These are phyloP conservation scores for crab-eating macaque (Macaca fascicularis) DNA, from an alignment of 2,113 vertebrate species.

Conservation along the genomic window DNA sequence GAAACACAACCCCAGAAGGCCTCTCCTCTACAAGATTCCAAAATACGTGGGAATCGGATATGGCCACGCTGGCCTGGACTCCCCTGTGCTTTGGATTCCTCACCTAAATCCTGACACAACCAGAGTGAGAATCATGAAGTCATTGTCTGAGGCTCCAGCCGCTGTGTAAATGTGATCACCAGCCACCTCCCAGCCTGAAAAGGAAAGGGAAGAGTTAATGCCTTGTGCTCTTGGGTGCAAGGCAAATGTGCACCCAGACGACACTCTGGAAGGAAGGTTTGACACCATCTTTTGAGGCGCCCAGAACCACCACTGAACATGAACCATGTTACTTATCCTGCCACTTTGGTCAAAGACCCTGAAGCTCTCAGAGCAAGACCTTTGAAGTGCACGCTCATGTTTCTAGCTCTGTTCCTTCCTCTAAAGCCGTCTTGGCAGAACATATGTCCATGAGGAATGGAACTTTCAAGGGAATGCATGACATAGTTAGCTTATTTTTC, in stretches of 20 bases:
- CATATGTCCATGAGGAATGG: background rate
- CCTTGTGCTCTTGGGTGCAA: background rate
- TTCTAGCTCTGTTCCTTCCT: background rate
- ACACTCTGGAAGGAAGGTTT: background rate
- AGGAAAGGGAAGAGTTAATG: constrained; percentile 13
- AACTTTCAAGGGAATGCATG: background rate
- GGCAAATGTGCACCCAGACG: too few species aligned
- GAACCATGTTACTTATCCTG: background rate
- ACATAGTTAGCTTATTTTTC: background rate
- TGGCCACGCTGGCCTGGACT: background rate
- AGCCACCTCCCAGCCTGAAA: constrained; percentile 95
- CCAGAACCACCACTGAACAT: background rate
- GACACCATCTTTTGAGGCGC: background rate
- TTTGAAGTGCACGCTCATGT: background rate
- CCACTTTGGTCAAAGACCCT: background rate
- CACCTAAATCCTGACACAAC: constrained; percentile 94
- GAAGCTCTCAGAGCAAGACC: background rate
- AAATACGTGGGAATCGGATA: background rate
- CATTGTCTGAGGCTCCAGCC: constrained; percentile 90
- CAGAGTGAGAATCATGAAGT: constrained; percentile 93
- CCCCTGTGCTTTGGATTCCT: constrained; percentile 44
- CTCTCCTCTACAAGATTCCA: background rate
- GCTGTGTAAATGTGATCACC: constrained; percentile 95
- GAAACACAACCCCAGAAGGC: background rate
- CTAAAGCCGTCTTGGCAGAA: background rate